These are phyloP conservation scores for Poeciliopsis gracilis DNA, from an alignment of 2,797 vertebrate species.

Conservation along the genomic window DNA sequence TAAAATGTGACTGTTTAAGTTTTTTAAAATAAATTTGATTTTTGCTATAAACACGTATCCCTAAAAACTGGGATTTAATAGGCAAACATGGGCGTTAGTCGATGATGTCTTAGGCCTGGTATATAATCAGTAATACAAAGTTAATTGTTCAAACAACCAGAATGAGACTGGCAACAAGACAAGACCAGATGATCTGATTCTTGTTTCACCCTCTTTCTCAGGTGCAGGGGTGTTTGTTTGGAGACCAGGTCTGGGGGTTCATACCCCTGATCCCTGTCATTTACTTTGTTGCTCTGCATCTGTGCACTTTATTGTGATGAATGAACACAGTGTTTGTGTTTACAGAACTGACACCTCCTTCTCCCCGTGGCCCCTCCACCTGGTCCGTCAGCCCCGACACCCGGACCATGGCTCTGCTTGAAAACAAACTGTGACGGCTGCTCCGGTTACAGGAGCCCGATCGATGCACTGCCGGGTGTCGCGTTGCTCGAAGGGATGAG, in stretches of 20 bases:
- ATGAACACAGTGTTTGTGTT: slow-evolving; percentile 52
- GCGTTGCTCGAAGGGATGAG: slow-evolving; percentile 71
- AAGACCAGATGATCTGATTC: background rate
- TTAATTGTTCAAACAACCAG: background rate
- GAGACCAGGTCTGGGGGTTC: slow-evolving; percentile 27
- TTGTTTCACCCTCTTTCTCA: background rate
- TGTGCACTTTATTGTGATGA: slow-evolving; percentile 44
- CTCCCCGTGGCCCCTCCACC: slow-evolving; percentile 35
- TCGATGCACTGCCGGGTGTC: slow-evolving; percentile 79
- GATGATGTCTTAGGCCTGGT: background rate
- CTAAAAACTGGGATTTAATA: background rate
- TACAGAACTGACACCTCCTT: slow-evolving; percentile 20
- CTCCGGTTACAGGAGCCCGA: slow-evolving; percentile 69
- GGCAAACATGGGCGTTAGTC: background rate
- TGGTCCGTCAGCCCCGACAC: slow-evolving; percentile 57
- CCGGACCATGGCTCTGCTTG: slow-evolving; percentile 69
- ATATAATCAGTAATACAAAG: background rate
- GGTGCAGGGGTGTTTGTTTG: slow-evolving; percentile 38
- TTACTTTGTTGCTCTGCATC: slow-evolving; percentile 47
- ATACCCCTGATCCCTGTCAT: slow-evolving; percentile 55
- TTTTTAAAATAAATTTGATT: background rate
- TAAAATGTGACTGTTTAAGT: background rate
- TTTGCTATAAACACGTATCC: background rate
- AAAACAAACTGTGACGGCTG: slow-evolving; percentile 76
- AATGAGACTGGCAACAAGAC: background rate